Percentiles rank a stretch among this genome's conserved stretches.
These are phyloP conservation scores for Engraulis encrasicolus DNA, from an alignment of 2,113 vertebrate genomes.

Conservation along the genomic window DNA sequence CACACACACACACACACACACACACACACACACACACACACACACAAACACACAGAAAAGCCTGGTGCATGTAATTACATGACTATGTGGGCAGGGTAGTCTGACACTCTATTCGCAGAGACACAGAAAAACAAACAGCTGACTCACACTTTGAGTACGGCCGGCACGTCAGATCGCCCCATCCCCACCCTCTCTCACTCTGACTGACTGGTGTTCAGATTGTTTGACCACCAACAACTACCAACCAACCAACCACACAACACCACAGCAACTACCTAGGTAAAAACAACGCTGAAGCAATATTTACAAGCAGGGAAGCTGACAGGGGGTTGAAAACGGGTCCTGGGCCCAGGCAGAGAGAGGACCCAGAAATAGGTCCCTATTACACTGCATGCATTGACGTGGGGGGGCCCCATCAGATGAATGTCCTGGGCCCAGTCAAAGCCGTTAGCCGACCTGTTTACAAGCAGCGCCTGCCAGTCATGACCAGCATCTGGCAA, in stretches of 20 bases:
- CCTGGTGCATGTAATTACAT: conserved; percentile 27
- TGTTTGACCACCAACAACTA: background rate
- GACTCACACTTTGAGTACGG: background rate
- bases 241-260: background rate
- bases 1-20: conserved; percentile 7
- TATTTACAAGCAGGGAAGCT: no score
- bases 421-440: no score
- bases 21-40: conserved; percentile 16
- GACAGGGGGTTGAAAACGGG: no score
- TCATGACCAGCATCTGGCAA: background rate
- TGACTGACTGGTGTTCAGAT: background rate
- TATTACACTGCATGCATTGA: no score
- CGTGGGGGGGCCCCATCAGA: no score
- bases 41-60: conserved; percentile 25
- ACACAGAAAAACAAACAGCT: background rate
- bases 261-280: no score
- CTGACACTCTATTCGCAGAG: background rate
- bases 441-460: background rate
- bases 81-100: background rate
- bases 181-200: background rate
- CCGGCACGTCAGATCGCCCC: no score
- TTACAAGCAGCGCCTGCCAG: background rate
- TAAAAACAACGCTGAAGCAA: no score
- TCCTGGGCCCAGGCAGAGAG: no score
- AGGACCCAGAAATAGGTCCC: no score